A percentile compares a stretch with the other conserved stretches of the same genome.
Conservation (phyloP, 2,797 vertebrate species). For the Craterocephalus amniculus region DNA sequence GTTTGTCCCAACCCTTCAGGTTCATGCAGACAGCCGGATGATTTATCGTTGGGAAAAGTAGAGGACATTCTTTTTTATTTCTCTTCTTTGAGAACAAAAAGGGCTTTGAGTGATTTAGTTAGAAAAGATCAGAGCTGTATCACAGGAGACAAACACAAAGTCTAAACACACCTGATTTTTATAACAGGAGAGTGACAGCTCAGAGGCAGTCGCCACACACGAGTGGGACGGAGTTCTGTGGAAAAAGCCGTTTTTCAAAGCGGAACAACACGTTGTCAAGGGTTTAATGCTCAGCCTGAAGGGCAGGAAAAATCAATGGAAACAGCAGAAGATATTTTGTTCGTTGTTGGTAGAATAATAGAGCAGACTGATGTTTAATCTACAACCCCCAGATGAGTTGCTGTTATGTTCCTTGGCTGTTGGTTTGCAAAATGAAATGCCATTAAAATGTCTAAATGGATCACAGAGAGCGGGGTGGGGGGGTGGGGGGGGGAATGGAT, state of each 20-base stretch:
- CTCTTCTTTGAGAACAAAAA: conserved; percentile 10
- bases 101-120: neutral
- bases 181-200: conserved; percentile 35
- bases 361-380: conserved; percentile 37
- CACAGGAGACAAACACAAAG: conserved; percentile 9
- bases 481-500: neutral
- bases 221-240: conserved; percentile 1
- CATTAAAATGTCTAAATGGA: conserved; percentile 51
- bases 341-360: conserved; percentile 45
- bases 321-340: conserved; percentile 25
- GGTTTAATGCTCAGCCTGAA: conserved; percentile 5
- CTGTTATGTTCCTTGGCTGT: conserved; percentile 50
- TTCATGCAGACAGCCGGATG: neutral
- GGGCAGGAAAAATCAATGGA: conserved; percentile 24
- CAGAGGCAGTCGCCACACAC: neutral
- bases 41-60: neutral
- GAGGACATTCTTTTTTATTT: neutral
- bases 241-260: neutral
- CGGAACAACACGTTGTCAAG: neutral
- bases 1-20: conserved; percentile 2
- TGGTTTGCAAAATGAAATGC: conserved; percentile 50
- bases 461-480: conserved; percentile 11
- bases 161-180: conserved; percentile 43
- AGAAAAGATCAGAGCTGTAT: neutral
- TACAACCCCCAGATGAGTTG: conserved; percentile 35